Conservation (phyloP, 2,888 invertebrate genomes). For the Electrophaes corylata region DNA sequence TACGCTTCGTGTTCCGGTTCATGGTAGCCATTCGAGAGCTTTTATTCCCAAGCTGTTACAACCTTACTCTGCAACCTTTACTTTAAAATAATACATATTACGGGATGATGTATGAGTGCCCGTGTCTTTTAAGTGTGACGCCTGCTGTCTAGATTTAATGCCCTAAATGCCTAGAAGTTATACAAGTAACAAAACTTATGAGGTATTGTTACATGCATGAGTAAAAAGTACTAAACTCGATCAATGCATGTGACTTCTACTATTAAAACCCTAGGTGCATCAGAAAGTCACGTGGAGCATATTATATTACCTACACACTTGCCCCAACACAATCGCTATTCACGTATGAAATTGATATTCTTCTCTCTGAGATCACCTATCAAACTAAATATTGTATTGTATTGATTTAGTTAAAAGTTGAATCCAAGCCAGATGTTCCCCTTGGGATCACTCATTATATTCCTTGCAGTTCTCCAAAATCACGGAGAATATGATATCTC, state of each 20-base stretch:
- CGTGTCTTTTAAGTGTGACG: too few species aligned
- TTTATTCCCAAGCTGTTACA: too few species aligned
- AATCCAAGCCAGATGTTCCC: slow-evolving; percentile 26
- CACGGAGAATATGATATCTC: slow-evolving; percentile 7
- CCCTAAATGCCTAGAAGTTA: too few species aligned
- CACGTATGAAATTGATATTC: slow-evolving; percentile 18
- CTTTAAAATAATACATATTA: too few species aligned
- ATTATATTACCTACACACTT: slow-evolving; percentile 16
- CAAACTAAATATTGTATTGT: not conserved
- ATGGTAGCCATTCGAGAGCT: too few species aligned
- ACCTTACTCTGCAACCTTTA: too few species aligned
- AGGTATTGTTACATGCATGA: not conserved
- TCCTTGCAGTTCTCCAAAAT: slow-evolving; percentile 24
- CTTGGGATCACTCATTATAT: slow-evolving; percentile 23
- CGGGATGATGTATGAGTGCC: too few species aligned
- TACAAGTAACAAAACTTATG: too few species aligned
- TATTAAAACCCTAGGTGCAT: not conserved
- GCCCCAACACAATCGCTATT: slow-evolving; percentile 3
- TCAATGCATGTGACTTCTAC: slow-evolving; percentile 1
- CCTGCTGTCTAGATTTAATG: too few species aligned
- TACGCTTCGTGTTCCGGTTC: too few species aligned
- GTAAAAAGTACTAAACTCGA: not conserved
- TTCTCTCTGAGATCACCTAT: slow-evolving; percentile 1
- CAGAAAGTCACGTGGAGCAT: slow-evolving; percentile 7
- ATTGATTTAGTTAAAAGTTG: slow-evolving; percentile 16